Conservation (phyloP, 2,113 vertebrate species). For the Phyllostomus hastatus region DNA sequence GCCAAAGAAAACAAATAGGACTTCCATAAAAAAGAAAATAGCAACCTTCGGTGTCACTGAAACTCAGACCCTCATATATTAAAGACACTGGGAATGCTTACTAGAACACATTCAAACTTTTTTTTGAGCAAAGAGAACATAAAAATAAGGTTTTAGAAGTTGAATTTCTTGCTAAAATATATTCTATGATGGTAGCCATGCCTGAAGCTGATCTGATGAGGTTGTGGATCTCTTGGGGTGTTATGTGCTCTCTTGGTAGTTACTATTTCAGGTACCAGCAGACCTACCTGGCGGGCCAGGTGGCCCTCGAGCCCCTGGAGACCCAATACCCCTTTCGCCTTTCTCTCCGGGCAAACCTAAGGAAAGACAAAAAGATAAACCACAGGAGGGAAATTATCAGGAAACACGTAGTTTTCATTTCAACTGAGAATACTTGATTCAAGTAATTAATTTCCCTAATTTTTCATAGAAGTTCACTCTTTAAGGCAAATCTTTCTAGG, state of each 20-base stretch:
- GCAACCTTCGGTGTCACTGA: background rate
- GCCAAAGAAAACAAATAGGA: slow-evolving; percentile 7
- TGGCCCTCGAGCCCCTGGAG: slow-evolving; percentile 90
- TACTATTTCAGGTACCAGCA: background rate
- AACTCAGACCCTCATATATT: background rate
- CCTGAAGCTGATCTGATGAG: background rate
- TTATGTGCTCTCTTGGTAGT: background rate
- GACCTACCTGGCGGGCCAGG: slow-evolving; percentile 90
- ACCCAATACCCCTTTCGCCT: slow-evolving; percentile 91
- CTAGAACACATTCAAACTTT: background rate
- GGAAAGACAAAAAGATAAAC: background rate
- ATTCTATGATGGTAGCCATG: background rate
- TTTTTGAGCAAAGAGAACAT: slow-evolving; percentile 8
- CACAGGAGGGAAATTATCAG: background rate
- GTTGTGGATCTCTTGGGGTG: background rate
- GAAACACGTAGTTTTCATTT: slow-evolving; percentile 42
- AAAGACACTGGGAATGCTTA: background rate
- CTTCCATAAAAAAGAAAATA: background rate
- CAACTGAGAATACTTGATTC: slow-evolving; percentile 47
- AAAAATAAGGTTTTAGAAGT: background rate
- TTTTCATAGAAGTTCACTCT: slow-evolving; percentile 63
- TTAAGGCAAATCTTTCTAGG: slow-evolving; percentile 69
- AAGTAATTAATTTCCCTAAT: slow-evolving; percentile 54
- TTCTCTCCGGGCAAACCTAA: slow-evolving; percentile 93
- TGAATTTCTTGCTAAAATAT: background rate